Evolutionary conservation across 2,113 vertebrate genomes (phyloP).

Genomic region (Leptobrachium ailaonicum): DNA sequence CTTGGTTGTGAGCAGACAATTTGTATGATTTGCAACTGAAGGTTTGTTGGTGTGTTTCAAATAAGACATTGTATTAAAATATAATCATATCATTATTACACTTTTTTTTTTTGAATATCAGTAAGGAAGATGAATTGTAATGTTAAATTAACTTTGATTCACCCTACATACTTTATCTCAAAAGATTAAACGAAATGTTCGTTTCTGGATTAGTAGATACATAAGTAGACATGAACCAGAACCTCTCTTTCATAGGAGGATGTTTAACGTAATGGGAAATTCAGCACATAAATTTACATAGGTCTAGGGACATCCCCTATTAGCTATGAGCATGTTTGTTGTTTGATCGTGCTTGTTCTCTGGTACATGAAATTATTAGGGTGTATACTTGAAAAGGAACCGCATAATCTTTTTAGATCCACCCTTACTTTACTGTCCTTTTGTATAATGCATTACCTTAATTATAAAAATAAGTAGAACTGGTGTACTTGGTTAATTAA

Average conservation of each 20-base stretch:
- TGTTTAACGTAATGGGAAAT: constrained; percentile 29
- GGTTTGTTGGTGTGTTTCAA: too few species aligned
- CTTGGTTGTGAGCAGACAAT: too few species aligned
- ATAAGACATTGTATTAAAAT: too few species aligned
- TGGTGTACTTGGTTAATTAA: too few species aligned
- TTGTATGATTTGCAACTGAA: too few species aligned
- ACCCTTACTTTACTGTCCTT: constrained; percentile 11
- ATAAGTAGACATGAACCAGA: background rate
- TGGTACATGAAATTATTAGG: constrained; percentile 12
- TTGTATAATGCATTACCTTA: background rate
- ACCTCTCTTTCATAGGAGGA: constrained; percentile 8
- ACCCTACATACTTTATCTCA: background rate
- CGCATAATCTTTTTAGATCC: constrained; percentile 18
- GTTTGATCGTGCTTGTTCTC: constrained; percentile 14
- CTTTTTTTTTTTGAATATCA: too few species aligned
- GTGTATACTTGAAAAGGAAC: constrained; percentile 8
- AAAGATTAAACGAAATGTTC: background rate
- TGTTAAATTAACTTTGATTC: constrained; percentile 3
- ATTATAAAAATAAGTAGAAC: background rate
- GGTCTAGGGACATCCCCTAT: constrained; percentile 30
- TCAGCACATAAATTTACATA: constrained; percentile 33
- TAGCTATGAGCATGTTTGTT: background rate
- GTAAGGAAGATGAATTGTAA: background rate
- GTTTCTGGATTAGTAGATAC: constrained; percentile 15
- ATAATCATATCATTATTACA: too few species aligned